These are phyloP conservation scores for Opisthograptis luteolata DNA, from an alignment of 2,888 invertebrate genomes.

Conservation along the genomic window DNA sequence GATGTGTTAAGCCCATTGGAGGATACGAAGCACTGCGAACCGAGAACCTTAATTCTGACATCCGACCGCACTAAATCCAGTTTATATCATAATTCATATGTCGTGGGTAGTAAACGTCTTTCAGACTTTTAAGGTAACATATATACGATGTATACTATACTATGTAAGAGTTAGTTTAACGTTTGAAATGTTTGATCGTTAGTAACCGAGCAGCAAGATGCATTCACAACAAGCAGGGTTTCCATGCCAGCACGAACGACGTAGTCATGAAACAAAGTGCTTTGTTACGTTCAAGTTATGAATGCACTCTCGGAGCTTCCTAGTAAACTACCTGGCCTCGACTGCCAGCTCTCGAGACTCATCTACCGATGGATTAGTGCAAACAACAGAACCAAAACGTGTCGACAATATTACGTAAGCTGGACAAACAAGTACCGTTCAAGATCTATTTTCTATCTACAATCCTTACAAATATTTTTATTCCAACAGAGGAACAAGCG, in stretches of 20 bases:
- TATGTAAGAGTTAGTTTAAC: background rate
- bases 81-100: no score
- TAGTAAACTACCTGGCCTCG: background rate
- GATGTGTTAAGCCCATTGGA: no score
- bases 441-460: conserved; percentile 39
- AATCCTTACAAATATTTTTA: conserved; percentile 42
- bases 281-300: background rate
- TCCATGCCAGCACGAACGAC: conserved; percentile 19
- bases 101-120: no score
- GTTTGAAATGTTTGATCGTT: conserved; percentile 5
- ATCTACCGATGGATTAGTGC: conserved; percentile 11
- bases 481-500: conserved; percentile 8
- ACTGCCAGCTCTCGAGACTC: background rate
- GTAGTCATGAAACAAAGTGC: conserved; percentile 5
- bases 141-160: background rate
- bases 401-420: conserved; percentile 42
- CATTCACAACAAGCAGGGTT: conserved; percentile 20
- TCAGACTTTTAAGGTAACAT: background rate
- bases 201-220: conserved; percentile 18
- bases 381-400: conserved; percentile 33
- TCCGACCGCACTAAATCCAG: no score
- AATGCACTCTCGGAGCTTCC: background rate
- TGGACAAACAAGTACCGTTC: conserved; percentile 42
- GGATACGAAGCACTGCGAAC: no score
- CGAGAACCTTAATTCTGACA: no score